Base-by-base conservation (phyloP, 1,140 invertebrate genomes). In the Cotesia chilonis region DNA sequence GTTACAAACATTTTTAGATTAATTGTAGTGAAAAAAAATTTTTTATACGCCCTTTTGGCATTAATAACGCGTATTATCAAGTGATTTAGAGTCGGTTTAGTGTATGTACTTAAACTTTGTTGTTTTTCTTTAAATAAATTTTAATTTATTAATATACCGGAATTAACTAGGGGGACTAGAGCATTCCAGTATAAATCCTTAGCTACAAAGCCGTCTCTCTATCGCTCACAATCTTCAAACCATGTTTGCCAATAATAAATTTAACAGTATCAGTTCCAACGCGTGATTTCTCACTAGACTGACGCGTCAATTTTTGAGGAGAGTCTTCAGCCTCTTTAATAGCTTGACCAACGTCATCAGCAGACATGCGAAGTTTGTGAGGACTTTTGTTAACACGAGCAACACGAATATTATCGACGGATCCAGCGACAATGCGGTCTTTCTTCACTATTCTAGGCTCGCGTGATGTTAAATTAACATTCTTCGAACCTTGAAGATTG, bases 191-290 rank as follows among this genome's bases (percentile, higher is more conserved):
- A 63, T 74, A 77, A 65, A 73, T 64, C 66, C 67, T 78, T 64
- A 51, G 76, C 85, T 89, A 93, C 76, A 93, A 90, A 70, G 92
- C 90, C 59, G 92, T 92, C 79, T 93, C 92, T 47, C 91, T 91
- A 80, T 92, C 91, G 77, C 92, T 92, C 35, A 93, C 92, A 47
- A 93, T 91, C 79, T 92, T 91, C 75, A 93, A 92, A 12, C 92
- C 92, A 75, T 92, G 91, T 78, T 92, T 91, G 3, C 91, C 92
- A 55, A 93, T 86, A 77, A 92, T 92, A 84, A 92, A 89, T 76
- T 91, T 90, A 6, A 92, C 90, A 41, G 90, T 88, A 81, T 92
- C 91, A 73, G 71, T 38, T 37, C 90, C 91, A 74, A 91, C 90
- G 72, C 89, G 90, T 55, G 88, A 84, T 63, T 80, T 79, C 66